Conservation (phyloP, 2,797 vertebrate genomes). For the Cryptoblepharus egeriae region DNA sequence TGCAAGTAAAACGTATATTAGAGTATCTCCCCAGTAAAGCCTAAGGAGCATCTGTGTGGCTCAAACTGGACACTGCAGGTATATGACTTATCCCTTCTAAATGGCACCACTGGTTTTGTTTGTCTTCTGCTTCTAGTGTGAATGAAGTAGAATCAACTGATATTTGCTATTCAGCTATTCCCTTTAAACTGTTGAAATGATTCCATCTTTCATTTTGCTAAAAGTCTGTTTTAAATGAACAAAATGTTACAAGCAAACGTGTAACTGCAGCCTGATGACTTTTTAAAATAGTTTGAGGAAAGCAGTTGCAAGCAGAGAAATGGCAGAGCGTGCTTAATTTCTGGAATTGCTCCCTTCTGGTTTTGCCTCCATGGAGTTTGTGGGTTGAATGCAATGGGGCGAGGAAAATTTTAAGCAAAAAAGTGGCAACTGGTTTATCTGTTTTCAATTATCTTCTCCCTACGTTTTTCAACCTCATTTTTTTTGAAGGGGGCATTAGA, state of each 20-base stretch:
- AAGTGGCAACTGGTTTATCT: neutral
- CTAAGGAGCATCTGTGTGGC: neutral
- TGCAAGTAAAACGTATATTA: neutral
- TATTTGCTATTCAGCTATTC: neutral
- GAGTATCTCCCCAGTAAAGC: neutral
- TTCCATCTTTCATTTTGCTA: neutral
- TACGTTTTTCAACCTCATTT: neutral
- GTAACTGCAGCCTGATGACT: neutral
- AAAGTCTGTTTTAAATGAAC: neutral
- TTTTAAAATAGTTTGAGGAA: neutral
- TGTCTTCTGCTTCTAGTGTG: neutral
- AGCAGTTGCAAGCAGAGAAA: neutral
- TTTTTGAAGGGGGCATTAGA: neutral
- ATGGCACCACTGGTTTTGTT: neutral
- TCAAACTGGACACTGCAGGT: neutral
- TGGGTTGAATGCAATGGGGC: neutral
- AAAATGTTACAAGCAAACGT: neutral
- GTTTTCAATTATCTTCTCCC: neutral
- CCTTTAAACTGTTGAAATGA: neutral
- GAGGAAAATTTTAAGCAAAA: neutral
- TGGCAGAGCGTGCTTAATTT: neutral
- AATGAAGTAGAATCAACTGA: neutral
- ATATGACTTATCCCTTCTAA: neutral
- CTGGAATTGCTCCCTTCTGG: neutral
- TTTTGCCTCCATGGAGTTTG: neutral